Conservation (phyloP, 2,113 vertebrate species). For the Lycaon pictus region DNA sequence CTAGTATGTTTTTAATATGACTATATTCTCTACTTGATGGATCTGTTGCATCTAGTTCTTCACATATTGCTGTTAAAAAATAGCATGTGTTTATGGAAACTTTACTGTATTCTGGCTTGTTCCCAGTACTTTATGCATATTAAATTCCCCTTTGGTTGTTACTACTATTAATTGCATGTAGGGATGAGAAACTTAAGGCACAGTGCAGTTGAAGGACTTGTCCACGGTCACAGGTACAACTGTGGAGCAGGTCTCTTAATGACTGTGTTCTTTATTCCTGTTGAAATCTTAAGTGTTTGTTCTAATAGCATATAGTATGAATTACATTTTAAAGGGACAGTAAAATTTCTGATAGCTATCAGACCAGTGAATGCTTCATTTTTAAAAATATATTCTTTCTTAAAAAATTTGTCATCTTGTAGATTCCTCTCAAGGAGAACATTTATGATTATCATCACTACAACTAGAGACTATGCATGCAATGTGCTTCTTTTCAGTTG, state of each 20-base stretch:
- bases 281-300: slow-evolving; percentile 39
- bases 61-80: slow-evolving; percentile 24
- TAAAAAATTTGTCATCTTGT: slow-evolving; percentile 16
- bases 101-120: background rate
- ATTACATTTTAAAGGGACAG: slow-evolving; percentile 16
- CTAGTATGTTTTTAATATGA: slow-evolving; percentile 40
- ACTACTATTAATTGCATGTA: slow-evolving; percentile 37
- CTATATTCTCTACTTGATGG: background rate
- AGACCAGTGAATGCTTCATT: background rate
- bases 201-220: background rate
- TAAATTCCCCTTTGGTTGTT: background rate
- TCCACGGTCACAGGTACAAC: background rate
- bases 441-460: slow-evolving; percentile 2
- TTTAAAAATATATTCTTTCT: slow-evolving; percentile 15
- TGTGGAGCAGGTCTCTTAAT: slow-evolving; percentile 15
- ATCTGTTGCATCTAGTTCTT: slow-evolving; percentile 32
- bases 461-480: slow-evolving; percentile 12
- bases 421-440: slow-evolving; percentile 22
- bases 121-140: background rate
- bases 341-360: slow-evolving; percentile 29
- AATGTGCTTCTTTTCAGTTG: slow-evolving; percentile 26
- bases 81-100: slow-evolving; percentile 24
- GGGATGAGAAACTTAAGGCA: background rate
- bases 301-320: background rate
- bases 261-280: background rate